A percentile compares a stretch with the other conserved stretches of the same genome.
Conservation (phyloP, 1,140 invertebrate genomes). For the Lanistes nyassanus region DNA sequence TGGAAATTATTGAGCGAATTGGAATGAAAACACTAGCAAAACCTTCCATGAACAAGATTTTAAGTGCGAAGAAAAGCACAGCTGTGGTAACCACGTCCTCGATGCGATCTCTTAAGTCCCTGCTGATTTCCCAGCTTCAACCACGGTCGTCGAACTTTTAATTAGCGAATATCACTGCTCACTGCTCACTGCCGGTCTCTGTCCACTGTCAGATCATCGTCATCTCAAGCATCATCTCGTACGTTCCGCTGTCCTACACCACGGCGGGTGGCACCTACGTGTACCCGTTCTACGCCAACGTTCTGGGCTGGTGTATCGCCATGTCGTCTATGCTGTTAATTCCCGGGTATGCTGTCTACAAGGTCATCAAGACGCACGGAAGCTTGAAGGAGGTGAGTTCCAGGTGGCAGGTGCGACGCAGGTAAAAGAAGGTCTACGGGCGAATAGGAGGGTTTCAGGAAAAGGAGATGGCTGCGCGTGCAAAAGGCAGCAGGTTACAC, state of each 20-base stretch:
- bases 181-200: too few relatives aligned
- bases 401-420: background rate
- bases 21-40: too few relatives aligned
- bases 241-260: slow-evolving; percentile 76
- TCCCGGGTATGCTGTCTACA: slow-evolving; percentile 55
- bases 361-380: slow-evolving; percentile 41
- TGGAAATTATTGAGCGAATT: too few relatives aligned
- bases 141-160: too few relatives aligned
- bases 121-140: too few relatives aligned
- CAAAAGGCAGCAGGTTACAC: too few relatives aligned
- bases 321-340: slow-evolving; percentile 92
- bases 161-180: too few relatives aligned
- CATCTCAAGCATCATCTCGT: slow-evolving; percentile 77
- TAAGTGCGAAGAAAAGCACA: too few relatives aligned
- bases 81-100: too few relatives aligned
- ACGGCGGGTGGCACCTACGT: slow-evolving; percentile 72
- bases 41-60: too few relatives aligned
- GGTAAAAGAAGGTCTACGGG: background rate
- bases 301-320: slow-evolving; percentile 91
- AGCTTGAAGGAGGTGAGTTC: slow-evolving; percentile 44
- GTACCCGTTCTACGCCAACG: slow-evolving; percentile 92
- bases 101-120: too few relatives aligned
- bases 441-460: slow-evolving; percentile 9
- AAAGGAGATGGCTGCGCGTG: too few relatives aligned
- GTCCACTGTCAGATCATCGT: slow-evolving; percentile 75